These are phyloP conservation scores for Melieria omissa DNA, from an alignment of 2,888 invertebrate genomes.

Conservation along the genomic window DNA sequence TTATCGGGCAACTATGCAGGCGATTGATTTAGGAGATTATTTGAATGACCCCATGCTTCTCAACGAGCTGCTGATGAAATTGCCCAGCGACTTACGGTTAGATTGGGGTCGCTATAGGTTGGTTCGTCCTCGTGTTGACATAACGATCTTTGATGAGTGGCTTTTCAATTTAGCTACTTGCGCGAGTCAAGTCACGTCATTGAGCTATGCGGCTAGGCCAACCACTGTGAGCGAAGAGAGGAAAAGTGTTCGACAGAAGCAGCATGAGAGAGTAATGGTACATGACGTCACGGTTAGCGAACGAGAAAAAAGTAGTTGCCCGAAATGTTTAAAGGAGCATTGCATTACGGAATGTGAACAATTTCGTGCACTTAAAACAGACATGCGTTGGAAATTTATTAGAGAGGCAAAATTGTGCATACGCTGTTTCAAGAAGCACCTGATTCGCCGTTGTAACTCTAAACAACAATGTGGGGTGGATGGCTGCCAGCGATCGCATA, in stretches of 20 bases:
- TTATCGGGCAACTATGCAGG: conserved; percentile 8
- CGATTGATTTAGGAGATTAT: conserved; percentile 5
- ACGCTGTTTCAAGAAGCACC: conserved; percentile 35
- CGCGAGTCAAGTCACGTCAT: background rate
- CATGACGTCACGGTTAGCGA: conserved; percentile 1
- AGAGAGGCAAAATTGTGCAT: conserved; percentile 19
- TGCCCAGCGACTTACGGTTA: conserved; percentile 6
- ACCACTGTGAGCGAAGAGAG: conserved; percentile 10
- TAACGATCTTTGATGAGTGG: conserved; percentile 10
- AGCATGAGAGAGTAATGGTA: conserved; percentile 5
- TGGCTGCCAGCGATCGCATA: conserved; percentile 12
- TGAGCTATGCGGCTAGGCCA: background rate
- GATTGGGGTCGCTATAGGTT: conserved; percentile 13
- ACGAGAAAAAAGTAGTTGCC: background rate
- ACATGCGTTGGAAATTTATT: conserved; percentile 21
- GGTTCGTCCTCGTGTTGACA: background rate
- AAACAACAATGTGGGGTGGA: conserved; percentile 24
- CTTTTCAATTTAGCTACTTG: conserved; percentile 26
- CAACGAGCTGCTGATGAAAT: conserved; percentile 5
- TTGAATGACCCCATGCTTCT: conserved; percentile 9
- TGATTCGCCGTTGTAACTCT: conserved; percentile 27
- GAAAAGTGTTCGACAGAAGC: conserved; percentile 2
- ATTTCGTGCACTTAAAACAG: background rate
- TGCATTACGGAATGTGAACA: conserved; percentile 8
- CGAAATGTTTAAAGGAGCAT: background rate